A percentile compares a stretch with the other conserved stretches of the same genome.
Evolutionary conservation across 2,888 invertebrate species (phyloP).

Genomic region (Alsophila aescularia): DNA sequence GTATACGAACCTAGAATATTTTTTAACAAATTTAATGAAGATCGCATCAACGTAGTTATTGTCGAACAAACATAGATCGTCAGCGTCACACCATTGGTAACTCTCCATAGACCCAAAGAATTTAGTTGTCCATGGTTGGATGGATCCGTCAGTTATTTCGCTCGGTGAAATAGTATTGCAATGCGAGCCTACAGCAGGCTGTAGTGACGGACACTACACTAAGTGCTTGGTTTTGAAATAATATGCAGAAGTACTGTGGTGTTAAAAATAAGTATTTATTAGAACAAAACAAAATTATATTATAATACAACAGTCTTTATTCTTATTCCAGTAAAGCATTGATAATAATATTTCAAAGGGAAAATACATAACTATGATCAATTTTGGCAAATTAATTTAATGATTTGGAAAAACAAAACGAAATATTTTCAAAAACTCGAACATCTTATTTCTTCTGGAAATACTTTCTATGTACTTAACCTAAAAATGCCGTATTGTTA

Average conservation of each 20-base stretch:
- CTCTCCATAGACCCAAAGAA: too few relatives aligned
- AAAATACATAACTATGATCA: conserved; percentile 66
- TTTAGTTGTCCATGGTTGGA: neutral
- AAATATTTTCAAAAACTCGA: conserved; percentile 47
- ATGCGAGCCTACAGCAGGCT: too few relatives aligned
- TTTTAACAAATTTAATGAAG: too few relatives aligned
- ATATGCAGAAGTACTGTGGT: conserved; percentile 50
- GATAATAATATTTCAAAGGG: conserved; percentile 64
- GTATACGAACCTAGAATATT: too few relatives aligned
- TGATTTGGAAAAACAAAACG: conserved; percentile 54
- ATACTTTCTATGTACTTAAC: conserved; percentile 72
- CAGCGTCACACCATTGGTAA: too few relatives aligned
- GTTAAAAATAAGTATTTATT: conserved; percentile 73
- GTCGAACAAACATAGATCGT: too few relatives aligned
- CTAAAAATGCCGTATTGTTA: conserved; percentile 84
- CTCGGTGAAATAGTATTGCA: too few relatives aligned
- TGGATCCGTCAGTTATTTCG: too few relatives aligned
- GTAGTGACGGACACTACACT: neutral
- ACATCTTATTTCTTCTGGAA: conserved; percentile 47
- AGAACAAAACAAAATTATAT: conserved; percentile 72
- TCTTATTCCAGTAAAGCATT: conserved; percentile 81
- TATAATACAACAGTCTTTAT: conserved; percentile 84
- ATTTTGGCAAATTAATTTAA: conserved; percentile 63
- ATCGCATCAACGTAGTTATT: too few relatives aligned
- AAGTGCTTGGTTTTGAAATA: conserved; percentile 37